Conservation (phyloP, 2,797 vertebrate genomes). For the Pachyuromys duprasi region DNA sequence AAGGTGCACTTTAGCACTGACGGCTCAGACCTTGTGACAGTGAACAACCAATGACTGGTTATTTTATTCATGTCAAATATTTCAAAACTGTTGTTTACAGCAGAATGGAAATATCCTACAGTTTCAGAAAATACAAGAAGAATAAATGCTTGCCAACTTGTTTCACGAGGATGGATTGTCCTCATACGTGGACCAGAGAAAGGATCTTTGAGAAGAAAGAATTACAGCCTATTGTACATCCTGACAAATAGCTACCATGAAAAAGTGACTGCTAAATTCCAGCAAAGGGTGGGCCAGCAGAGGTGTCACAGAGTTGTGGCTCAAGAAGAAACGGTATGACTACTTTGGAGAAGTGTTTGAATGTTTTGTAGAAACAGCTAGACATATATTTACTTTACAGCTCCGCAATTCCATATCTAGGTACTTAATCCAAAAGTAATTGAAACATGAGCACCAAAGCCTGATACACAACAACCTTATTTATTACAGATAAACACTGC, state of each 20-base stretch:
- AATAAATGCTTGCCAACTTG: not conserved
- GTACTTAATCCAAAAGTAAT: constrained; percentile 51
- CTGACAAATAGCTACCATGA: not conserved
- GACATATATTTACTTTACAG: constrained; percentile 25
- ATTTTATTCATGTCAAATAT: not conserved
- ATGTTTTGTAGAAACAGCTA: not conserved
- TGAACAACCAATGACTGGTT: not conserved
- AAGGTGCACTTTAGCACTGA: not conserved
- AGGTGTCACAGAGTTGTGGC: not conserved
- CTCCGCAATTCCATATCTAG: not conserved
- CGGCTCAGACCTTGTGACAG: not conserved
- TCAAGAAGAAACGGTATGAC: not conserved
- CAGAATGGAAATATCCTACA: not conserved
- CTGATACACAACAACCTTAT: not conserved
- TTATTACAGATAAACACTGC: not conserved
- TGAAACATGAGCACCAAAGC: constrained; percentile 24
- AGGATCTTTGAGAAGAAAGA: constrained; percentile 4
- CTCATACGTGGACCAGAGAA: not conserved
- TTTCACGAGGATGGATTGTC: not conserved
- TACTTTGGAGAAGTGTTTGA: not conserved
- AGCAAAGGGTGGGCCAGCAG: not conserved
- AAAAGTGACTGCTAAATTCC: not conserved
- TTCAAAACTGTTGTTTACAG: not conserved
- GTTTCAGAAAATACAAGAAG: constrained; percentile 16
- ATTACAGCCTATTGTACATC: not conserved